These are phyloP conservation scores for Melanotaenia boesemani DNA, from an alignment of 2,797 vertebrate genomes.

Conservation along the genomic window DNA sequence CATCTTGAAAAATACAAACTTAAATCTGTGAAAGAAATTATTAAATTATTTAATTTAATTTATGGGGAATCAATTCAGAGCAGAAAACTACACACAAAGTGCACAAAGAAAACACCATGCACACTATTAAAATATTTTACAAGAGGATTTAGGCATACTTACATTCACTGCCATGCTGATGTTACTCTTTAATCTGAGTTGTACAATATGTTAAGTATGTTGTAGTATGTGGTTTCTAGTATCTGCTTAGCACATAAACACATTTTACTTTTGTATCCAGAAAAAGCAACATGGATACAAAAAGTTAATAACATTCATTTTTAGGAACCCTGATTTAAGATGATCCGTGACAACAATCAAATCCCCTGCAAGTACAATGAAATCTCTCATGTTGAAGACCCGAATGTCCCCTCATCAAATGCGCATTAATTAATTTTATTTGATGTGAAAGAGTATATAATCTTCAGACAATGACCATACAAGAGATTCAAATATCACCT, in stretches of 20 bases:
- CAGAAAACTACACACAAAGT: neutral
- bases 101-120: neutral
- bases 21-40: no score
- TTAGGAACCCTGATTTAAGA: conserved; percentile 8
- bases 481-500: conserved; percentile 56
- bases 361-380: conserved; percentile 1
- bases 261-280: conserved; percentile 7
- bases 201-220: conserved; percentile 16
- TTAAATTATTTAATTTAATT: neutral
- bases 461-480: neutral
- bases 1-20: no score
- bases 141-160: conserved; percentile 60
- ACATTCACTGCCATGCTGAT: conserved; percentile 50
- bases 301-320: neutral
- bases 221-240: conserved; percentile 13
- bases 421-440: neutral
- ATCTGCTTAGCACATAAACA: neutral
- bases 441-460: conserved; percentile 4
- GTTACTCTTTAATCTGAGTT: conserved; percentile 56
- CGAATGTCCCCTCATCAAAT: neutral
- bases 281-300: neutral
- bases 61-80: neutral
- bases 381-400: neutral
- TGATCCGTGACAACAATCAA: conserved; percentile 13
- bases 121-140: conserved; percentile 44